Base-by-base conservation (phyloP, 2,888 invertebrate species). In the Syrista parreyssii region DNA sequence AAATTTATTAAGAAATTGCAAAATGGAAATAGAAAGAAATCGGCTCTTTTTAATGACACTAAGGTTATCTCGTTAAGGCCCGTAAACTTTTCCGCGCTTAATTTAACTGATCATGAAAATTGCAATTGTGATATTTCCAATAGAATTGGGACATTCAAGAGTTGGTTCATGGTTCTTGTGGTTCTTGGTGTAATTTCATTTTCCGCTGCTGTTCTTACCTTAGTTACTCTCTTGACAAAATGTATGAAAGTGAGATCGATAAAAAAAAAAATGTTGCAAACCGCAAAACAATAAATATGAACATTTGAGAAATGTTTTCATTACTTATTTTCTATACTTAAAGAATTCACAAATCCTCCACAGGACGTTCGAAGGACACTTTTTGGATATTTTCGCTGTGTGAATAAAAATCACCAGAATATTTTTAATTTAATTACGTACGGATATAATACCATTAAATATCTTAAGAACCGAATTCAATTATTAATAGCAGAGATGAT, bases 161-260 rank as follows among this genome's bases (percentile, higher is more conserved):
- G 84, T 75, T 89, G 89, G 89, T 89, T 89, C 79, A 87, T 89
- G 82, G 87, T 88, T 2, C 87, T 89, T 30, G 87, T 88, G 11
- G 86, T 89, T 15, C 84, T 89, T 12, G 89, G 89, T 3, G 84
- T 89, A 71, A 86, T 89, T 36, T 89, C 88, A 23, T 89, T 89
- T 78, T 82, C 85, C 36, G 89, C 88, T 0, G 89, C 89, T 33
- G 79, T 89, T 30, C 79, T 88, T 36, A 89, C 89, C 35, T 88
- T 89, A 75, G 85, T 87, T 68, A 86, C 85, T 0, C 84, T 89
- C 0, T 83, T 88, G 0, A 83, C 84, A 30, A 89, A 89, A 78
- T 89, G 88, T 77, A 80, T 87, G 36, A 87, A 86, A 78, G 84
- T 86, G 82, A 84, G 84, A 71, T 84, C 86, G 9, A 83, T 84